phyloP scores from a whole-genome alignment of 2,797 vertebrate species.

The Neosalanx taihuensis region DNA sequence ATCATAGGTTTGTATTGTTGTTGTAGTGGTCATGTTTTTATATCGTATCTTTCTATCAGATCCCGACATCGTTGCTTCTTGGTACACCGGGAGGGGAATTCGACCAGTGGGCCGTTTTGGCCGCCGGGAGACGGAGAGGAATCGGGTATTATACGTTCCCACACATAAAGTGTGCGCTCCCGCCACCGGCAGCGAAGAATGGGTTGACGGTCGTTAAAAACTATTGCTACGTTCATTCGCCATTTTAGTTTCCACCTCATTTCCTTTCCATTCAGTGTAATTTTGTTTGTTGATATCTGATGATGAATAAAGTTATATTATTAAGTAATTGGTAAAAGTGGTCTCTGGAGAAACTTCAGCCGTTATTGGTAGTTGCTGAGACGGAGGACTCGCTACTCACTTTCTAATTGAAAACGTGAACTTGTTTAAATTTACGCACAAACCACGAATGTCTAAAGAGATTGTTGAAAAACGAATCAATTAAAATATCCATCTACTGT shows the following conservation, averaged over 20 bases:
- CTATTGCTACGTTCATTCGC: background rate
- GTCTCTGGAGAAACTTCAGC: too few species aligned
- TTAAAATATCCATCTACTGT: background rate
- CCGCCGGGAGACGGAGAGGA: constrained; percentile 40
- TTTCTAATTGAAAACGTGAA: too few species aligned
- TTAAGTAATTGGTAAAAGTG: too few species aligned
- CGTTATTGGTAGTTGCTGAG: too few species aligned
- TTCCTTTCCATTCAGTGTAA: background rate
- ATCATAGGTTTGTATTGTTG: background rate
- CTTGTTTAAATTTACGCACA: too few species aligned
- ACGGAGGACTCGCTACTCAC: too few species aligned
- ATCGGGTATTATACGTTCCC: constrained; percentile 16
- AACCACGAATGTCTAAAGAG: too few species aligned
- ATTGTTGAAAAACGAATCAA: too few species aligned
- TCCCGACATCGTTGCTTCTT: constrained; percentile 76
- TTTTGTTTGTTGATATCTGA: constrained; percentile 1
- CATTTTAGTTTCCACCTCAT: background rate
- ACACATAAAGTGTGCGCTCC: constrained; percentile 33
- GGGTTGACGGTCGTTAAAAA: constrained; percentile 8
- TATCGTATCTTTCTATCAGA: constrained; percentile 52
- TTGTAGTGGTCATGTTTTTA: background rate
- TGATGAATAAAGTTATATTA: too few species aligned
- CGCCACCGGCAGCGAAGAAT: constrained; percentile 19
- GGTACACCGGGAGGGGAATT: constrained; percentile 78
- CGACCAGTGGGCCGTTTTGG: constrained; percentile 82